Evolutionary conservation across 2,888 invertebrate genomes (phyloP).

Genomic region (Gibbula magus): DNA sequence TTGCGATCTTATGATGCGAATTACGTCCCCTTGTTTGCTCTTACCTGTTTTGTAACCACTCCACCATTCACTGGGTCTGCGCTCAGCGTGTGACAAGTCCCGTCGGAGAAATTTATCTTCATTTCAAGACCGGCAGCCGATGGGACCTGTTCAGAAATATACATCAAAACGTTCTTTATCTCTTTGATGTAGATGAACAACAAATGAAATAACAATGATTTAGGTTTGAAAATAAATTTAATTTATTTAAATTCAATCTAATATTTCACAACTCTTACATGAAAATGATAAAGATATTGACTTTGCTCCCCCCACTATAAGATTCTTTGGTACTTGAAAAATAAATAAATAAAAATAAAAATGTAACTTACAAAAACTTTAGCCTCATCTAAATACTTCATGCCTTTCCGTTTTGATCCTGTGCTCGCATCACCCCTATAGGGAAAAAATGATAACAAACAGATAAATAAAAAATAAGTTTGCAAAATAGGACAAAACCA

Average conservation of each 20-base stretch:
- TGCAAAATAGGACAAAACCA: not conserved
- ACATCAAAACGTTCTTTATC: not conserved
- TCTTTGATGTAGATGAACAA: not conserved
- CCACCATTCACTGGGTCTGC: conserved; percentile 47
- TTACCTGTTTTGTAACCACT: conserved; percentile 45
- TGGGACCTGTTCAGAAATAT: conserved; percentile 11
- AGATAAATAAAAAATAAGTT: no score
- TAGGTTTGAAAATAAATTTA: not conserved
- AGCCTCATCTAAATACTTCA: conserved; percentile 82
- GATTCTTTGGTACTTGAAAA: not conserved
- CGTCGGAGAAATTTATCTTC: conserved; percentile 61
- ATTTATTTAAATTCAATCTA: no score
- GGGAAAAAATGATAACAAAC: no score
- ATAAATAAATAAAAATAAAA: not conserved
- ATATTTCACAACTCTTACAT: no score
- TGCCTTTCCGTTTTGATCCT: conserved; percentile 79
- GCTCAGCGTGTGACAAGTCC: conserved; percentile 55
- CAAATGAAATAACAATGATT: not conserved
- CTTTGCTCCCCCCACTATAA: not conserved
- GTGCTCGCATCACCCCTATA: conserved; percentile 81
- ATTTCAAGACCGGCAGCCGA: conserved; percentile 43
- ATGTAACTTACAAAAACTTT: conserved; percentile 74
- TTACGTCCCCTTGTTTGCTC: no score
- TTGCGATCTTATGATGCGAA: no score
- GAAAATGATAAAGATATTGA: no score